These are phyloP conservation scores for Ophion costatus DNA, from an alignment of 2,888 invertebrate genomes.

Conservation along the genomic window DNA sequence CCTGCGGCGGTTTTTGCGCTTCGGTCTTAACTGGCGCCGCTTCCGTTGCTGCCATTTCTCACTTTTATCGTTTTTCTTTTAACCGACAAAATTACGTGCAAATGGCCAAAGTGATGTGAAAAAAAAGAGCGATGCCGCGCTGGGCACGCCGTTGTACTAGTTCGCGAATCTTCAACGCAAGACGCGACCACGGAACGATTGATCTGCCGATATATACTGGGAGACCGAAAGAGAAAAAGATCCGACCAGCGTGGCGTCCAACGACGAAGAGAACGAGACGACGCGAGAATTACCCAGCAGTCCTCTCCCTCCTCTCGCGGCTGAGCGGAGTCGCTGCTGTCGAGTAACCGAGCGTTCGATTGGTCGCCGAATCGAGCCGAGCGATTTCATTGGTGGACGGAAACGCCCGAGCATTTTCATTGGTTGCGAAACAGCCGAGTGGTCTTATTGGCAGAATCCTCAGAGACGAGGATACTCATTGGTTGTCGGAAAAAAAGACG, in stretches of 20 bases:
- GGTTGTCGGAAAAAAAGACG: background rate
- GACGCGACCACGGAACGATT: background rate
- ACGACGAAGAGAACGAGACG: constrained; percentile 71
- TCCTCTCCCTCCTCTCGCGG: background rate
- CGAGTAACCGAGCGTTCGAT: constrained; percentile 9
- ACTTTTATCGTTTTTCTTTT: background rate
- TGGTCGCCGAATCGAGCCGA: constrained; percentile 21
- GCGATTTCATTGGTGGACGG: constrained; percentile 22
- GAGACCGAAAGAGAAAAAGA: constrained; percentile 43
- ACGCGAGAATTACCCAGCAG: constrained; percentile 29
- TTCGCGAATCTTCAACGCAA: background rate
- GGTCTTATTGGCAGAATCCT: background rate
- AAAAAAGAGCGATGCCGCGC: constrained; percentile 48
- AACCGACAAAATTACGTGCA: constrained; percentile 1
- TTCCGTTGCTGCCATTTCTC: constrained; percentile 75
- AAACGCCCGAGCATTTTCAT: background rate
- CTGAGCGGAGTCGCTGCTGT: background rate
- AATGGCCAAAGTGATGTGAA: background rate
- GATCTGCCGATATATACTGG: background rate
- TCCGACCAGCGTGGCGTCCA: constrained; percentile 68
- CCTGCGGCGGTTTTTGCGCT: constrained; percentile 71
- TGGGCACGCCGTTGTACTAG: constrained; percentile 42
- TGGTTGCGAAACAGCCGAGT: background rate
- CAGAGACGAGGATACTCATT: constrained; percentile 32
- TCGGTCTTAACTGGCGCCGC: constrained; percentile 75